Evolutionary conservation across 1,140 invertebrate genomes (phyloP), one percentile per base, ranked within the genome.

Genomic region (Papilio machaon): DNA sequence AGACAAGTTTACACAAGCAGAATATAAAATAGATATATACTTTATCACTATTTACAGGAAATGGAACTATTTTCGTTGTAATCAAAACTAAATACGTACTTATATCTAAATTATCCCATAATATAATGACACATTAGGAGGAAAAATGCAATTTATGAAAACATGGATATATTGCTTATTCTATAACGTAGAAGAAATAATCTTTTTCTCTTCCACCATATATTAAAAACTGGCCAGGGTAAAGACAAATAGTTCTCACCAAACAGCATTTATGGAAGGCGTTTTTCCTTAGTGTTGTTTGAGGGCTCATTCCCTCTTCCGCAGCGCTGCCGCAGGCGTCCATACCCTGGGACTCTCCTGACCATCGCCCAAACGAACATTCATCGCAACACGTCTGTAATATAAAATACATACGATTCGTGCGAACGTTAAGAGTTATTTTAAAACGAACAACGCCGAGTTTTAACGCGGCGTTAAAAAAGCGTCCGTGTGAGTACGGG

Each of bases 311-410:
- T 46, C 85, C 88, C 15, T 87, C 87, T 0, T 82, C 82, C 9
- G 80, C 73, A 0, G 86, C 82, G 1, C 79, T 67, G 0, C 90
- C 89, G 77, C 92, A 94, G 0, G 82, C 89, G 13, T 80, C 81
- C 54, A 83, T 83, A 5, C 91, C 92, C 73, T 91, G 90, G 0
- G 89, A 88, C 43, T 88, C 85, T 4, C 92, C 92, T 8, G 89
- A 87, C 49, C 86, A 83, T 7, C 81, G 80, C 11, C 92, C 92
- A 35, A 94, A 86, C 0, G 89, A 85, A 80, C 92, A 94, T 79
- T 94, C 92, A 15, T 91, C 91, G 78, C 92, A 94, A 77, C 92
- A 94, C 10, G 84, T 87, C 92, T 93, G 80, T 3, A 83, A 86
- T 80, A 46, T 2, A 79, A 79, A 81, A 73, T 11, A 35, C 13